A percentile compares a stretch with the other conserved stretches of the same genome.
These are phyloP conservation scores for Samia ricini DNA, from an alignment of 1,140 invertebrate genomes.

Conservation along the genomic window DNA sequence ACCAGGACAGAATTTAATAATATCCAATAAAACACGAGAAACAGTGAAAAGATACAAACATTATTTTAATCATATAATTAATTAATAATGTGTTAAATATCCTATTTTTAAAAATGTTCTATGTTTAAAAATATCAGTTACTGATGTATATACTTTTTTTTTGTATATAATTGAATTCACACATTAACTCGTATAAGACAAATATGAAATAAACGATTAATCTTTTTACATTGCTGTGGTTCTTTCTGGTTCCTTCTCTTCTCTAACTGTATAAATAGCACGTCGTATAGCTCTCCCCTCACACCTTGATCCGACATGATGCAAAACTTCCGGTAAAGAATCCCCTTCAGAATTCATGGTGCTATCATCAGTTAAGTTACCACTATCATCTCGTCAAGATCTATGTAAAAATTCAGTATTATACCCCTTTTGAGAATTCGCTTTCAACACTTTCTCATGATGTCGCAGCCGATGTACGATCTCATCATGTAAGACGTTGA, in stretches of 20 bases:
- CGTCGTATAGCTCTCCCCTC: constrained; percentile 57
- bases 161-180: background rate
- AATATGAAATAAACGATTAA: background rate
- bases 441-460: constrained; percentile 67
- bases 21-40: background rate
- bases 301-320: constrained; percentile 50
- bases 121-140: too few relatives aligned
- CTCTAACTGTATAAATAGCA: constrained; percentile 55
- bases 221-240: constrained; percentile 50
- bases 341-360: constrained; percentile 63
- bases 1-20: too few relatives aligned
- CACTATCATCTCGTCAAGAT: constrained; percentile 71
- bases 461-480: constrained; percentile 88
- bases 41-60: background rate
- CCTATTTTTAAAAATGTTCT: too few relatives aligned
- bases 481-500: constrained; percentile 97
- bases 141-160: background rate
- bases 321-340: constrained; percentile 62
- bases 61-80: background rate
- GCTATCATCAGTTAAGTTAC: constrained; percentile 68
- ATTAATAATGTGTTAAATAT: background rate
- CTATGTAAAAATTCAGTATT: constrained; percentile 65
- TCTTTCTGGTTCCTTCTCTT: constrained; percentile 59
- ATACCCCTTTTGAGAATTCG: constrained; percentile 59
- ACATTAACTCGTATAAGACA: background rate